Base-by-base conservation (phyloP, 2,113 vertebrate species). In the Speoplatyrhinus poulsoni region DNA sequence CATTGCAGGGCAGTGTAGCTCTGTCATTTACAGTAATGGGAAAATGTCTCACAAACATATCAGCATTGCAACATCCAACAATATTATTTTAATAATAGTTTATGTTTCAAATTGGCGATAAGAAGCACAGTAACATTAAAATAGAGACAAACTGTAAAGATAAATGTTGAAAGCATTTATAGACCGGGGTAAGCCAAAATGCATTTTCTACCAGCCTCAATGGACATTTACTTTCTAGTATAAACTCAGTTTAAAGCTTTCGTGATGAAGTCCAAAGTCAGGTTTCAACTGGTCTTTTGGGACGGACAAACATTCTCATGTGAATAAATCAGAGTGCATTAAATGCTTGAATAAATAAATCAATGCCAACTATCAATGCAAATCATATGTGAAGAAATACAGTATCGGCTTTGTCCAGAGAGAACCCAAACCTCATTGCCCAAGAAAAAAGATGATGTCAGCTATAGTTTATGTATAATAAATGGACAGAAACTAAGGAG, bases 311-410 rank as follows among this genome's bases (percentile, higher is more conserved):
- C 81, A 73, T 65, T 73, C 74, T 74, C 67, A 62, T 55, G 73
- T 69, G 79, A 87, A 83, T 85, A 87, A 84, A 87, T 77, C 75
- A 72, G 62, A 68, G 71, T 66, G 57, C 77, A 78, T 82, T 70
- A 72, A 80, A 82, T 54, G 52, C 73, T 78, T 67, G 83, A 77
- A 87, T 80, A 82, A 85, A 87, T 81, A 82, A 85, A 87, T 81
- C 77, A 77, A 82, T 72, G 77, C 83, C 87, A 88, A 85, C 77
- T 84, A 41, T 41, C 36, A 87, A 86, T 79, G 73, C 77, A 57
- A 85, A 73, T 90, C 82, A 86, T 83, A 87, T 83, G 82, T 87
- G 72, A 68, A 46, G 62, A 63, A 73, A 57, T 12, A 52, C 82
- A 70, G 75, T 66, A n/a, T 17, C 13, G 53, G 4, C 13, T 61